A percentile compares a stretch with the other conserved stretches of the same genome.
Evolutionary conservation across 2,797 vertebrate species (phyloP).

Genomic region (Lagorchestes hirsutus): DNA sequence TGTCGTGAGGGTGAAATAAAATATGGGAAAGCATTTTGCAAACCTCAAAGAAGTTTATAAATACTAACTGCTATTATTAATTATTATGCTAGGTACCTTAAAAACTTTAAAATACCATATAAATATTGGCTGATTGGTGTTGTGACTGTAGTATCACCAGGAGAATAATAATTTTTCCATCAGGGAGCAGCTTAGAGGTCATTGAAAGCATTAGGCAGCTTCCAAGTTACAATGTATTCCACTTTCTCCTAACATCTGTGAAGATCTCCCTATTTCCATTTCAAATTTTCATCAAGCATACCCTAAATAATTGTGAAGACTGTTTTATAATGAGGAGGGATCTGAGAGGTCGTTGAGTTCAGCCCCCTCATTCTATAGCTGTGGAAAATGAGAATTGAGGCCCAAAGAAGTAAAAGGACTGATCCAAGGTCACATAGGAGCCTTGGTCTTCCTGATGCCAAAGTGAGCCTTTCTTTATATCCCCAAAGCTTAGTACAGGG

Average conservation of each 20-base stretch:
- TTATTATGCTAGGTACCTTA: not conserved
- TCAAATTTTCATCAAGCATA: not conserved
- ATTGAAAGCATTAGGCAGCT: not conserved
- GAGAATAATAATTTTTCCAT: not conserved
- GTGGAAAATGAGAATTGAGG: not conserved
- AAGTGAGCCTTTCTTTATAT: not conserved
- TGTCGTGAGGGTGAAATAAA: not conserved
- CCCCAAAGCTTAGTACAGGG: not conserved
- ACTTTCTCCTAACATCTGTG: not conserved
- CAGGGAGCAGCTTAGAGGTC: not conserved
- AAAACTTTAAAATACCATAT: not conserved
- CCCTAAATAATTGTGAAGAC: not conserved
- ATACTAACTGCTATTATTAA: no score
- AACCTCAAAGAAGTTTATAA: not conserved
- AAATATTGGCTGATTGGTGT: not conserved
- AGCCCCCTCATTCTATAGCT: not conserved
- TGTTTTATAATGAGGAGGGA: not conserved
- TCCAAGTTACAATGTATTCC: not conserved
- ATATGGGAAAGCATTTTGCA: not conserved
- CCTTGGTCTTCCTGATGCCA: not conserved
- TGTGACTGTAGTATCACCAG: not conserved
- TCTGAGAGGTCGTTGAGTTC: not conserved
- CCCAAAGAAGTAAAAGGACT: not conserved
- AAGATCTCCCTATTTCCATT: not conserved
- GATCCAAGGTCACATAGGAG: not conserved